phyloP scores from a whole-genome alignment of 2,888 invertebrate species.

The Dichetophora obliterata region DNA sequence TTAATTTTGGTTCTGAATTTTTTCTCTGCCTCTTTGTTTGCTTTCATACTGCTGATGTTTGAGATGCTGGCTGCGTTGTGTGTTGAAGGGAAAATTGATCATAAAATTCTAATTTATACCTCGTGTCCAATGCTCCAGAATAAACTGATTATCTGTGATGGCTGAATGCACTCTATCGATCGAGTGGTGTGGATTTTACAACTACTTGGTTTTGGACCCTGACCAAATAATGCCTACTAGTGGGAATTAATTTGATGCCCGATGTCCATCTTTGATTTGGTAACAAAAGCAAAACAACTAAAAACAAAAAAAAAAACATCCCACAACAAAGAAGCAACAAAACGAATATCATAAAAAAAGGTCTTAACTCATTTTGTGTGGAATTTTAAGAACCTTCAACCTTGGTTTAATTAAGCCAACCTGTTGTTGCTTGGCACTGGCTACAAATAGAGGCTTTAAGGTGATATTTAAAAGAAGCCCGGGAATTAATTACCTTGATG shows the following conservation, averaged over 20 bases:
- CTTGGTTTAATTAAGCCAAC: background rate
- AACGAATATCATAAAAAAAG: background rate
- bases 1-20: background rate
- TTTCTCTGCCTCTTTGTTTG: no score
- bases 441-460: background rate
- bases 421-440: conserved; percentile 2
- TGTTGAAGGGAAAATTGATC: conserved; percentile 28
- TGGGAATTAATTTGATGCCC: conserved; percentile 20
- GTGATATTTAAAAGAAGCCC: background rate
- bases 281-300: background rate
- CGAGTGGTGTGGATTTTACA: background rate
- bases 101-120: conserved; percentile 31
- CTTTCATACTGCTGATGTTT: no score
- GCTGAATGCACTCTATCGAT: background rate
- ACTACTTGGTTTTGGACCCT: background rate
- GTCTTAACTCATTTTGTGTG: conserved; percentile 14
- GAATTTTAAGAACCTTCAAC: conserved; percentile 23
- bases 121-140: conserved; percentile 28
- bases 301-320: no score
- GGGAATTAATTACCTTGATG: conserved; percentile 8
- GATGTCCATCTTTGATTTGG: conserved; percentile 24
- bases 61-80: background rate
- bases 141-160: conserved; percentile 19
- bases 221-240: background rate
- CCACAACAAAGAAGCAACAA: no score